Base-by-base conservation (phyloP, 2,113 vertebrate genomes). In the Riparia riparia region DNA sequence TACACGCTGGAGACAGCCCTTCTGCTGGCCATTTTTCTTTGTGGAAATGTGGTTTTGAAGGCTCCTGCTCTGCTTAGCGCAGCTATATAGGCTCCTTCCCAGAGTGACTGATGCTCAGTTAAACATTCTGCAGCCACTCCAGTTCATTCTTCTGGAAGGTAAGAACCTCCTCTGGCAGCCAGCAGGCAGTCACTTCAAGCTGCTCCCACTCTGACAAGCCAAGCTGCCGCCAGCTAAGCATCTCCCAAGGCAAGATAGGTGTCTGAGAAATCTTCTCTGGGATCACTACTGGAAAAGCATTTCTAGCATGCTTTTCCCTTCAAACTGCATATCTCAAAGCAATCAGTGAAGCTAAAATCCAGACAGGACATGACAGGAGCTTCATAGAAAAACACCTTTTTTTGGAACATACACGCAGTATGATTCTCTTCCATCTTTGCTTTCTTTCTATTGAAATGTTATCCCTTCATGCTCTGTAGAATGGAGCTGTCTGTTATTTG, bases 351-450 rank as follows among this genome's bases (percentile, higher is more conserved):
- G 44, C 32, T 64, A 29, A 84, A 78, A 71, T 34, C 26, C 71
- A 82, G 72, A 61, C 29, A 70, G 26, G 13, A 39, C 1, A 1
- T 32, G 21, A 54, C 12, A 86, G 56, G 18, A 86, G 32, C 10
- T 68, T 44, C 22, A 34, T 32, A n/a, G 34, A 58, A 86, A 61
- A 90, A 1, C 8, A 34, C 4, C 3, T 25, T 82, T 90, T 56
- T 5, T 0, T 8, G 12, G 15, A 37, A 12, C 9, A 61, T 28
- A 41, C 2, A 10, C 31, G 6, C 12, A 58, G 29, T 44, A 60
- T 10, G 7, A 34, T 64, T 94, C 7, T 81, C 7, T 22, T 71
- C 12, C 1, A 0, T 39, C 41, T 49, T 72, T 41, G 26, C 1
- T 77, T 78, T 77, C 45, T 68, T 71, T 37, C 32, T 47, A 6